These are phyloP conservation scores for Etheostoma spectabile DNA, from an alignment of 2,113 vertebrate genomes.

Conservation along the genomic window DNA sequence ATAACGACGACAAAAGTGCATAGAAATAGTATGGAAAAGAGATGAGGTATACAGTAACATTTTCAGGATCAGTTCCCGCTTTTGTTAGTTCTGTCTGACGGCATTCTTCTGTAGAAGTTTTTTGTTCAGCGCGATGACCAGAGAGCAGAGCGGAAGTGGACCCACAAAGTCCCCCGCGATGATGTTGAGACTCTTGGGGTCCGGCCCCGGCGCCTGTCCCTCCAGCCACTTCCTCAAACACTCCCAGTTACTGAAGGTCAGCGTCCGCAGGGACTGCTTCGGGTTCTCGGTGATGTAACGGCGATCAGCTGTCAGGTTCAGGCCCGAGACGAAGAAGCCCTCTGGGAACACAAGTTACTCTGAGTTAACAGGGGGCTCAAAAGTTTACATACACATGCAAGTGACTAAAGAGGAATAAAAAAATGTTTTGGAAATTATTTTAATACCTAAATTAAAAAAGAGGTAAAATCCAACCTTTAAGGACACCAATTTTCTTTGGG, in stretches of 20 bases:
- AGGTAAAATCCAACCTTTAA: too few relatives aligned
- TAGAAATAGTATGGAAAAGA: not conserved
- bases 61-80: too few relatives aligned
- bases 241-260: slow-evolving; percentile 85
- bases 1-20: not conserved
- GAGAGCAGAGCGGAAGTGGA: slow-evolving; percentile 80
- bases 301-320: slow-evolving; percentile 90
- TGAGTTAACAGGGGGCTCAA: too few relatives aligned
- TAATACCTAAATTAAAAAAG: too few relatives aligned
- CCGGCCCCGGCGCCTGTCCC: slow-evolving; percentile 86
- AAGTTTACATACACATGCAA: too few relatives aligned
- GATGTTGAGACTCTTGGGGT: slow-evolving; percentile 86
- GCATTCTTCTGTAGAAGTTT: slow-evolving; percentile 75
- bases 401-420: too few relatives aligned
- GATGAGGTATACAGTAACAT: not conserved
- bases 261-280: slow-evolving; percentile 80
- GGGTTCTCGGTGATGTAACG: slow-evolving; percentile 83
- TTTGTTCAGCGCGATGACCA: slow-evolving; percentile 88
- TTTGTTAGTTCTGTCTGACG: not conserved
- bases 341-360: slow-evolving; percentile 75
- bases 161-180: slow-evolving; percentile 93
- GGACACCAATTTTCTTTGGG: too few relatives aligned
- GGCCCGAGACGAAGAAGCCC: slow-evolving; percentile 89
- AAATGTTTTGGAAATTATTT: too few relatives aligned
- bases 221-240: slow-evolving; percentile 85